Percentiles rank a stretch among this genome's conserved stretches.
These are phyloP conservation scores for Carduelis carduelis DNA, from an alignment of 2,797 vertebrate species.

Conservation along the genomic window DNA sequence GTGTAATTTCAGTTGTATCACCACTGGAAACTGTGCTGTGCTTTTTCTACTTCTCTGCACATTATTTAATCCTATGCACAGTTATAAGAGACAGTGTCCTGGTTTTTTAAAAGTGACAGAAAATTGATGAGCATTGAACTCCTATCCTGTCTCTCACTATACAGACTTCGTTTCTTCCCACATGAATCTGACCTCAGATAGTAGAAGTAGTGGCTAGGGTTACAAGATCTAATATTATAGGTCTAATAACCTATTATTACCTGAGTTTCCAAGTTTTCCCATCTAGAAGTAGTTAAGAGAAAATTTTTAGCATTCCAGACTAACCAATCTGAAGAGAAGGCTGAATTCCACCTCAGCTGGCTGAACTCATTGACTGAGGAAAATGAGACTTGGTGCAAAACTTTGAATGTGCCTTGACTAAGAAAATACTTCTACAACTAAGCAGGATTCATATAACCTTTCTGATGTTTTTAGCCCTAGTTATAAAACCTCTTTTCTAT, in stretches of 20 bases:
- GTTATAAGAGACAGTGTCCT: not conserved
- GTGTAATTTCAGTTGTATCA: not conserved
- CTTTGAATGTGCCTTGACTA: not conserved
- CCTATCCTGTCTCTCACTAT: not conserved
- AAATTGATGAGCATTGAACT: not conserved
- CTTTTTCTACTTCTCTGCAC: not conserved
- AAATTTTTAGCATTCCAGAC: not conserved
- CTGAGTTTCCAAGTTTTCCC: not conserved
- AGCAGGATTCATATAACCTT: not conserved
- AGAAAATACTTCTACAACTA: not conserved
- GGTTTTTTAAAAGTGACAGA: not conserved
- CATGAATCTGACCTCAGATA: not conserved
- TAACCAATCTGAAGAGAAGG: not conserved
- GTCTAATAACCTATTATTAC: not conserved
- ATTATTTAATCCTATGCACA: not conserved
- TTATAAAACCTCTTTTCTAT: not conserved
- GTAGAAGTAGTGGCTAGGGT: not conserved
- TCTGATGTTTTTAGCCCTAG: not conserved
- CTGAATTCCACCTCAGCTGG: not conserved
- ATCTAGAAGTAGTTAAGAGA: not conserved
- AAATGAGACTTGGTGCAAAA: not conserved
- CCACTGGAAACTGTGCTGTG: not conserved
- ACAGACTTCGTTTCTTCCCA: not conserved
- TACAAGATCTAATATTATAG: not conserved
- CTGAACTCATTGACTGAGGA: not conserved